Base-by-base conservation (phyloP, 2,113 vertebrate species). In the Apteryx owenii region DNA sequence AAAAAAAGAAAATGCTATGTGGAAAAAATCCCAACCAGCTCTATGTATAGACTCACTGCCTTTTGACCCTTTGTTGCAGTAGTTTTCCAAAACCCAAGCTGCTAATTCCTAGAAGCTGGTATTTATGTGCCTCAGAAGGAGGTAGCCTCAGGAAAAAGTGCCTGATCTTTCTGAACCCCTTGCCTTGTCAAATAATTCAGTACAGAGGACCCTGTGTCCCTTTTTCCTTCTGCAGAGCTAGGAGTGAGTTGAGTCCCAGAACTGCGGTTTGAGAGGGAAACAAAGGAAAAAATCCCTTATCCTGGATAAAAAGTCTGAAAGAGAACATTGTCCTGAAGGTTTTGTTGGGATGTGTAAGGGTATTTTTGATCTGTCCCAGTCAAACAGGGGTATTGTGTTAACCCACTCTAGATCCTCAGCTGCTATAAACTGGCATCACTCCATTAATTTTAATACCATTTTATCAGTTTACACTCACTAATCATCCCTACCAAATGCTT, bases 401-500 rank as follows among this genome's bases (percentile, higher is more conserved):
- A 92, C 26, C 42, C 89, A 22, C 2, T 13, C 60, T 66, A 81
- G 46, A 81, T 88, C 31, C 31, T 91, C 70, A 78, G 60, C 72
- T 81, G 61, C 33, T 75, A 18, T 17, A 66, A 10, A 14, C 11
- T 92, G 88, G 60, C 77, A 92, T 68, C 19, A n/a, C 33, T 88
- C 46, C 80, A 78, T 60, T 71, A 66, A 92, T 82, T 96, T 94
- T 81, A 91, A 90, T 88, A 88, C 70, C 72, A 86, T 13, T 94
- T 31, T 60, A 82, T 89, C 89, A 94, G 80, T 94, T 95, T 83
- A 71, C 33, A 75, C 23, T 86, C 78, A 25, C 69, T 95, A 95
- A 95, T 97, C 51, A 93, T 96, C 25, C 38, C 48, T 53, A 75
- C n/a, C 90, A 93, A 97, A 96, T 89, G 80, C 81, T 86, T 86